A percentile compares a stretch with the other conserved stretches of the same genome.
phyloP scores from a whole-genome alignment of 2,888 invertebrate genomes.

The Halictus quadricinctus region DNA sequence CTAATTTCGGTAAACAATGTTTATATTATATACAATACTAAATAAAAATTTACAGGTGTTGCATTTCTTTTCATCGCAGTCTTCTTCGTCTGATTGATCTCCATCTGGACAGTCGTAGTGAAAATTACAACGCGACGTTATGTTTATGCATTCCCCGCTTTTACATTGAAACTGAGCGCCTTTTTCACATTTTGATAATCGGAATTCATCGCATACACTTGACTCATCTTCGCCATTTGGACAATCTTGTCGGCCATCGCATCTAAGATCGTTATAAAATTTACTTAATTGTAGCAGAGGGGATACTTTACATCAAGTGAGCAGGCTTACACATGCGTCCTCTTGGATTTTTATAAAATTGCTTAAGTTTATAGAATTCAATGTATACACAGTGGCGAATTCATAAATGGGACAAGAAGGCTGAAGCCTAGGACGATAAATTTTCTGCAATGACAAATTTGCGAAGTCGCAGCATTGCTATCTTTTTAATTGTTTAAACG shows the following conservation, averaged over 20 bases:
- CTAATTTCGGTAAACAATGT: conserved; percentile 36
- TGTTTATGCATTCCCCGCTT: conserved; percentile 83
- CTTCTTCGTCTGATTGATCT: conserved; percentile 85
- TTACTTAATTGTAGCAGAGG: neutral
- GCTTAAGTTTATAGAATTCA: neutral
- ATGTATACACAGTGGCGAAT: neutral
- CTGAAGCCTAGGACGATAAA: too few species aligned
- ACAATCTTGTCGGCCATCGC: conserved; percentile 85
- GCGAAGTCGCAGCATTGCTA: too few species aligned
- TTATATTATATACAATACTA: conserved; percentile 47
- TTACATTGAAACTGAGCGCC: conserved; percentile 83
- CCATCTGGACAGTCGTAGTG: conserved; percentile 84
- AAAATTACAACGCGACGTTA: conserved; percentile 83
- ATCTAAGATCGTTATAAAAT: conserved; percentile 73
- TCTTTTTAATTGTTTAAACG: too few species aligned
- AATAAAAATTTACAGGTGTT: conserved; percentile 65
- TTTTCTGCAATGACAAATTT: too few species aligned
- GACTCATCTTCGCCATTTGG: conserved; percentile 84
- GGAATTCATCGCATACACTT: conserved; percentile 81
- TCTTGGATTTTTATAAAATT: neutral
- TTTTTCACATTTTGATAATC: conserved; percentile 76
- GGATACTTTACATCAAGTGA: neutral
- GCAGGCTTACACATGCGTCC: neutral
- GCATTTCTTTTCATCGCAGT: conserved; percentile 78
- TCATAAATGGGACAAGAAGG: too few species aligned